Evolutionary conservation across 2,113 vertebrate genomes (phyloP), one percentile per base, ranked within the genome.

Genomic region (Piprites chloris): DNA sequence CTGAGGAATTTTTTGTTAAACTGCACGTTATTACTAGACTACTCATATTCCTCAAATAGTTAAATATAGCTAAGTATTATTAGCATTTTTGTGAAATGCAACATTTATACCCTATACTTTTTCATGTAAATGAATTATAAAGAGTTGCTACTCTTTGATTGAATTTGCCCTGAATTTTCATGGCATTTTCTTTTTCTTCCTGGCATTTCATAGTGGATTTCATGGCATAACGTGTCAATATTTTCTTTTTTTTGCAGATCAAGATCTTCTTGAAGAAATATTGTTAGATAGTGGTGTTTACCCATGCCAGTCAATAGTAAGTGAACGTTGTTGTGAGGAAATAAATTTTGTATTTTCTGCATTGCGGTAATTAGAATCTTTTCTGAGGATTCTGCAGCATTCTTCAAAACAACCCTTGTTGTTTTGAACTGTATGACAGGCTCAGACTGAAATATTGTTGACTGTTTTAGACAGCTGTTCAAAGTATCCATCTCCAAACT

Each of bases 191-290:
- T 87, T 76, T 44, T 75, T 50, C 8, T 86, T 73, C n/a, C 33
- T 11, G 68, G 32, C 79, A 75, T 49, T 32, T 67, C 95, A 27
- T 71, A 23, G n/a, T n/a, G n/a, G 30, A 85, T 84, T 72, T 88
- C 33, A 35, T 74, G 16, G 53, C 9, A 2, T 41, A 88, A 89
- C 37, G 72, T 85, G 23, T 41, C 49, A 77, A 39, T 32, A 68
- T 90, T 97, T 93, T 91, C 11, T 94, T 93, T 74, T 96, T 92
- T 95, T 95, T 90, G 18, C 93, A 99, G 99, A 99, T 98, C 99
- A 99, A 97, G 98, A 98, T 94, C 97, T 99, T 93, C 98, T 99
- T 95, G 99, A 99, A 98, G 98, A 98, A 90, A 97, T 99, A 50
- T 91, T 99, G 97, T 97, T 98, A 97, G 98, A 99, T 95, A 99